Evolutionary conservation across 2,888 invertebrate genomes (phyloP), one percentile per base, ranked within the genome.

Genomic region (Acanthoscelides obtectus): DNA sequence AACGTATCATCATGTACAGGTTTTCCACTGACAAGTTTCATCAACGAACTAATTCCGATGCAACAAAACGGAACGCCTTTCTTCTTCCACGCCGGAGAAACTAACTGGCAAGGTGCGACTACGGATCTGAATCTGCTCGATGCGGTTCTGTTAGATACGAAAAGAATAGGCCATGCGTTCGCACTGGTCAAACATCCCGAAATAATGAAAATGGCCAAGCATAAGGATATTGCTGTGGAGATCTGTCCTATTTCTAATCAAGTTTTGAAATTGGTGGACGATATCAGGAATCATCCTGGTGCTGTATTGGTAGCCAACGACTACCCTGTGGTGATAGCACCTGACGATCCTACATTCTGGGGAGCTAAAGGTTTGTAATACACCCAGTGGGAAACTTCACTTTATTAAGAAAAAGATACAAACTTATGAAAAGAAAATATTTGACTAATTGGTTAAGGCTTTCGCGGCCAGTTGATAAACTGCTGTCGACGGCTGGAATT

Each of bases 191-290:
- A 93, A 80, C 94, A 94, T 83, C 94, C 94, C 0, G 75, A 87
- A 22, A 84, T 93, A 0, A 81, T 92, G 79, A 84, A 88, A 72
- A 81, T 88, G 69, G 87, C 91, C 0, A 87, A 88, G 69, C 85
- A 88, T 20, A 86, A 85, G 19, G 84, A 88, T 22, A 93, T 94
- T 45, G 92, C 91, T 0, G 83, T 94, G 22, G 94, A 95, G 85
- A 88, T 94, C 0, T 92, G 91, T 82, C 92, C 94, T 0, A 89
- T 95, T 73, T 94, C 94, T 0, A 95, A 95, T 84, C 89, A 92
- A 80, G 92, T 84, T 0, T 83, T 94, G 25, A 89, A 89, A 72
- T 84, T 94, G 69, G 90, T 94, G 0, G 85, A 87, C 5, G 94
- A 95, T 82, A 82, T 92, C 22, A 86, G 94, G 4, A 94, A 94